Evolutionary conservation across 2,888 invertebrate species (phyloP), one percentile per base, ranked within the genome.

Genomic region (Eugnorisma glareosa): DNA sequence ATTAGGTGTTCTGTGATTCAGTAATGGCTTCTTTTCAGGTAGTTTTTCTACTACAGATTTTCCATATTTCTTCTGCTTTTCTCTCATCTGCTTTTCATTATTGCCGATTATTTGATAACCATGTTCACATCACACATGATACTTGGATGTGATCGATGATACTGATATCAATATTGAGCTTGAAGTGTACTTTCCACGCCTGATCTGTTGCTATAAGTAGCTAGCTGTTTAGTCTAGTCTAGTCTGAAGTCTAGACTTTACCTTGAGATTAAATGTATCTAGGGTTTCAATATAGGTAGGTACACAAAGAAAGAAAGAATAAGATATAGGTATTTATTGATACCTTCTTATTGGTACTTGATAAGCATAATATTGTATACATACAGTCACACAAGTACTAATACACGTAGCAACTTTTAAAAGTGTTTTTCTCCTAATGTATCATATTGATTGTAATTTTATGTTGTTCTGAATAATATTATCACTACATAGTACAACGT

Each of bases 1-100:
- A 37, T 59, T 64, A 61, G 67, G 28, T 48, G 10, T 59, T 35
- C 43, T 59, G 18, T 43, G n/a, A 73, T 61, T 57, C 15, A 18
- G 24, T 68, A 11, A 43, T 57, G n/a, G 28, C 1, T 11, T 67
- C 1, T 59, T 59, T 43, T n/a, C 7, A 40, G 31, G 24, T 0
- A 31, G 2, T n/a, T 70, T 63, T 63, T 28, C 4, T 57, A 35
- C 2, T 4, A 43, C 18, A 28, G 35, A 6, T 37, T 40, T 48
- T 54, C 11, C 13, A 45, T 77, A 64, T 54, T 72, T 31, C 24
- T n/a, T 37, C 1, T 24, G 51, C 2, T 61, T 78, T n/a, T n/a
- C n/a, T n/a, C n/a, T n/a, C n/a, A n/a, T n/a, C n/a, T n/a, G n/a
- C n/a, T n/a, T n/a, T n/a, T n/a, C n/a, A n/a, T n/a, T n/a, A n/a